Evolutionary conservation across 2,113 vertebrate genomes (phyloP).

Genomic region (Nerophis ophidion): DNA sequence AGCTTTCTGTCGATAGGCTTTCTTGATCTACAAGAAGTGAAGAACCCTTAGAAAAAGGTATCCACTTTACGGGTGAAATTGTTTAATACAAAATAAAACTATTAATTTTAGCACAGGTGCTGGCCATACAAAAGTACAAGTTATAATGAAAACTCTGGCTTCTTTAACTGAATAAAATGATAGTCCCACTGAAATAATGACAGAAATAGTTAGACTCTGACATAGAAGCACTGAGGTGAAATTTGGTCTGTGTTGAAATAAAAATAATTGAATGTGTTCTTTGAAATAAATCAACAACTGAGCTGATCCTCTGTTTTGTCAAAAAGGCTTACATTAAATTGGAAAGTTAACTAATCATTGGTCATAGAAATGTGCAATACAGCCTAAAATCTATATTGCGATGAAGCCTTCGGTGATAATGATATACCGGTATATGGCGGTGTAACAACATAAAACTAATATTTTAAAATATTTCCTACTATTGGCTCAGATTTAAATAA

Average conservation of each 20-base stretch:
- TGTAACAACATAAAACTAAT: no score
- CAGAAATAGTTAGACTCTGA: constrained; percentile 16
- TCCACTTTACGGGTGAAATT: constrained; percentile 7
- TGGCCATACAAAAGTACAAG: constrained; percentile 16
- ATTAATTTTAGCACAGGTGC: constrained; percentile 17
- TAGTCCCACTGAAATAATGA: constrained; percentile 22
- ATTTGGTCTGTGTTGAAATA: constrained; percentile 28
- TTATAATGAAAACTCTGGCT: constrained; percentile 21
- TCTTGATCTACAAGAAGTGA: constrained; percentile 82
- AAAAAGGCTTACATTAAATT: constrained; percentile 14
- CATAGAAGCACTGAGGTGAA: constrained; percentile 22
- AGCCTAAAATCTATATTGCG: no score
- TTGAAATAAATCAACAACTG: constrained; percentile 46
- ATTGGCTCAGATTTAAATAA: no score
- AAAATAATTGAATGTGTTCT: constrained; percentile 20
- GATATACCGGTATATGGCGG: no score
- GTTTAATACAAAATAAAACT: constrained; percentile 22
- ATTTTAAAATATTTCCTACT: no score
- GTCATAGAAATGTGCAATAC: constrained; percentile 8
- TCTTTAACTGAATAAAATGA: constrained; percentile 19
- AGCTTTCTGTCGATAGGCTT: constrained; percentile 89
- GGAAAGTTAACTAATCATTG: constrained; percentile 47
- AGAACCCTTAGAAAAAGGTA: constrained; percentile 9
- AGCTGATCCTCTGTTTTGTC: constrained; percentile 24
- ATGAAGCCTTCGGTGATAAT: no score